phyloP scores from a whole-genome alignment of 23 tunicate genomes.

The Ciona savignyi region DNA sequence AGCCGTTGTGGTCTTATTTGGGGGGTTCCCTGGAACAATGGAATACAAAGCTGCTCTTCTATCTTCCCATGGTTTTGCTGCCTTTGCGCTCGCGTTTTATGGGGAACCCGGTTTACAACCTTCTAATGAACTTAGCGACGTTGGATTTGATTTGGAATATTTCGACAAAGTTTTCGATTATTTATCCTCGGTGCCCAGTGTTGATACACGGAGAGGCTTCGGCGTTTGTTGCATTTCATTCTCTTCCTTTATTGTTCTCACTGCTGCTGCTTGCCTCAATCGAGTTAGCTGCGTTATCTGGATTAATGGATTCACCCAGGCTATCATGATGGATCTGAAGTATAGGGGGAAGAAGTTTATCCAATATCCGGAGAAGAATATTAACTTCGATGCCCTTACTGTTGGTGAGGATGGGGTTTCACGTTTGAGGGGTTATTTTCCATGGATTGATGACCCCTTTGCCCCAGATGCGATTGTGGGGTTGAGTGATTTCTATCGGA shows the following conservation, averaged over 20 bases:
- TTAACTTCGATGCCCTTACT: neutral
- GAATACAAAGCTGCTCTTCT: slow-evolving; percentile 55
- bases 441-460: neutral
- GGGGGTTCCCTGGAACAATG: slow-evolving; percentile 45
- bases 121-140: too few species aligned
- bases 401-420: neutral
- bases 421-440: neutral
- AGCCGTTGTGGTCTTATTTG: slow-evolving; percentile 43
- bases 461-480: neutral
- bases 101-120: slow-evolving; percentile 31
- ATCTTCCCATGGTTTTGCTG: slow-evolving; percentile 54
- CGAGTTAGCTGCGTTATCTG: slow-evolving; percentile 17
- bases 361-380: neutral
- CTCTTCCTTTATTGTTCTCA: slow-evolving; percentile 9
- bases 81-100: slow-evolving; percentile 43
- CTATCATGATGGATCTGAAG: too few species aligned
- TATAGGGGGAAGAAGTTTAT: too few species aligned
- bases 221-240: slow-evolving; percentile 30
- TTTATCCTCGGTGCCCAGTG: slow-evolving; percentile 2
- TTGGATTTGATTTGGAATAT: slow-evolving; percentile 28
- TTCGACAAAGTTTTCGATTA: slow-evolving; percentile 24
- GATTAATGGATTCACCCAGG: slow-evolving; percentile 22
- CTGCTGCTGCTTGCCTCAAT: slow-evolving; percentile 8
- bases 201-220: slow-evolving; percentile 7
- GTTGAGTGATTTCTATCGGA: neutral